phyloP scores from a whole-genome alignment of 1,140 invertebrate genomes.

The Drosophila parabipectinata region DNA sequence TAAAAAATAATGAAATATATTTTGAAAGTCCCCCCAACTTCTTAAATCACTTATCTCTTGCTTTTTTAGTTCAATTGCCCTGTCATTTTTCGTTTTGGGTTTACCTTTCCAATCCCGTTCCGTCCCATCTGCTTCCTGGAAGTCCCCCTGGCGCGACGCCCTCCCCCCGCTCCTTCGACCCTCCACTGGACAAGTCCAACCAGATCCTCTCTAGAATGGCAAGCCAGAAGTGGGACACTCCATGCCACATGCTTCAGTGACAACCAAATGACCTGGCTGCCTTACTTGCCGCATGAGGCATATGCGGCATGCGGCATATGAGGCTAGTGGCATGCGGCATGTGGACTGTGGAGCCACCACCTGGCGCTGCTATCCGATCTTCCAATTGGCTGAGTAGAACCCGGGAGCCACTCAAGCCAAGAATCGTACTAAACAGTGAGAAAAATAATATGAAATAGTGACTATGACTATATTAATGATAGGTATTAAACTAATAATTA shows the following conservation, averaged over 20 bases:
- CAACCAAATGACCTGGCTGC: conserved; percentile 36
- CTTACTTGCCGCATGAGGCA: conserved; percentile 15
- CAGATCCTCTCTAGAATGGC: conserved; percentile 43
- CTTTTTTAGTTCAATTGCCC: not conserved
- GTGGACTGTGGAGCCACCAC: not conserved
- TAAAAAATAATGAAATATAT: not conserved
- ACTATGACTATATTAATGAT: too few relatives aligned
- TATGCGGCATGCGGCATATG: not conserved
- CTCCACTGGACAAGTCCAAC: conserved; percentile 23
- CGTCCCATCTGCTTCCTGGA: too few relatives aligned
- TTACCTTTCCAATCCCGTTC: not conserved
- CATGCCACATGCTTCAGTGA: not conserved
- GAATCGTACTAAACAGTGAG: not conserved
- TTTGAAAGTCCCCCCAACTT: too few relatives aligned
- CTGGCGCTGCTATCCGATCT: conserved; percentile 10
- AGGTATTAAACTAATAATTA: too few relatives aligned
- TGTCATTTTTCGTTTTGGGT: not conserved
- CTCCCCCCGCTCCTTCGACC: not conserved
- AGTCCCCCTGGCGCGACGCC: too few relatives aligned
- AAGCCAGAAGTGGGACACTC: conserved; percentile 39
- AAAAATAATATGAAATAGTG: not conserved
- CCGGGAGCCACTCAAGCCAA: conserved; percentile 10
- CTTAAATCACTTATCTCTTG: not conserved
- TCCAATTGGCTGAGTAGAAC: conserved; percentile 9
- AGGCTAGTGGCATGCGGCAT: not conserved